phyloP scores from a whole-genome alignment of 2,797 vertebrate species.

The Hirundo rustica region DNA sequence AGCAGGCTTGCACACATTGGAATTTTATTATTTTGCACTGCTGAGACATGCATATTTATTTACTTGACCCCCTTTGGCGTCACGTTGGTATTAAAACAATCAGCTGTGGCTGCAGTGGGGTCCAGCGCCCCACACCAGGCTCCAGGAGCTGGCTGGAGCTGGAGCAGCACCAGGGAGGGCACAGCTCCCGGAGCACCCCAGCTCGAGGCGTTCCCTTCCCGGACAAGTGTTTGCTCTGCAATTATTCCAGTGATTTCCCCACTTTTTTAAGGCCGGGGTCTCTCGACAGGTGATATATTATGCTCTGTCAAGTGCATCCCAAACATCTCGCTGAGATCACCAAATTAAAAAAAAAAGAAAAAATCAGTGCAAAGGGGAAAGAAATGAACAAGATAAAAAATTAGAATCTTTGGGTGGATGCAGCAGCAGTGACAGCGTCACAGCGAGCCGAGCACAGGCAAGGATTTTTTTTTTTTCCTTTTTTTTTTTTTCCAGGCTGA shows the following conservation, averaged over 20 bases:
- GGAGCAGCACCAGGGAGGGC: background rate
- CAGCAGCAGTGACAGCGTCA: background rate
- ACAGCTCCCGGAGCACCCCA: background rate
- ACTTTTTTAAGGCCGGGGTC: background rate
- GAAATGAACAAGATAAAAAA: constrained; percentile 8
- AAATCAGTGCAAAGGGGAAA: background rate
- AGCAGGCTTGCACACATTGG: constrained; percentile 93
- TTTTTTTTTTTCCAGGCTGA: background rate
- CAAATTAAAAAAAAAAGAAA: background rate
- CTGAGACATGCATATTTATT: constrained; percentile 95
- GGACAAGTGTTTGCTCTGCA: background rate
- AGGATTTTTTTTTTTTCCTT: no score
- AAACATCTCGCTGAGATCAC: background rate
- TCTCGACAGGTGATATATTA: constrained; percentile 1
- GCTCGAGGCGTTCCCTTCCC: background rate
- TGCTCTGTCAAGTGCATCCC: background rate
- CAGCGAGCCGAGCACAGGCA: background rate
- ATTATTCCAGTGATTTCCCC: background rate
- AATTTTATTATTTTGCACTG: constrained; percentile 98
- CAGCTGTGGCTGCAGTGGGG: constrained; percentile 64
- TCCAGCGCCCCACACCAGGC: constrained; percentile 44
- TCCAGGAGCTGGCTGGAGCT: background rate
- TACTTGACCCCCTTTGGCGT: constrained; percentile 84
- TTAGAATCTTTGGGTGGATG: background rate
- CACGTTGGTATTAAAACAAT: constrained; percentile 80